Conservation (phyloP, 2,888 invertebrate genomes). For the Parnassius smintheus region DNA sequence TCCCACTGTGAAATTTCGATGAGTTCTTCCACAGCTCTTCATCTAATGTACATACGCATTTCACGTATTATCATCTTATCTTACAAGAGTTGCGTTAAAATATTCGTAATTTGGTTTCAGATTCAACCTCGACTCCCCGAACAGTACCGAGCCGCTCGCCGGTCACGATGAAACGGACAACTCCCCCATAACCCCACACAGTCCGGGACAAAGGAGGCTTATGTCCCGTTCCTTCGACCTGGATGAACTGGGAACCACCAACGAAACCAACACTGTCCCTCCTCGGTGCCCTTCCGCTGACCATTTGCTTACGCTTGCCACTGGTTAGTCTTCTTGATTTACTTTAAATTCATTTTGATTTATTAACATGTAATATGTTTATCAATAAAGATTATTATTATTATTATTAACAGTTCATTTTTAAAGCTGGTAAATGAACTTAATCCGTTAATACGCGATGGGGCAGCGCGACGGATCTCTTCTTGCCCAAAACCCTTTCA, state of each 20-base stretch:
- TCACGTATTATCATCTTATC: too few species aligned
- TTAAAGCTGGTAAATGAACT: too few species aligned
- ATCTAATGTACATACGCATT: too few species aligned
- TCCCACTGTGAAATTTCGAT: too few species aligned
- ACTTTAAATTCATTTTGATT: not conserved
- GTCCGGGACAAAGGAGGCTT: conserved; percentile 53
- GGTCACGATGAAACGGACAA: conserved; percentile 59
- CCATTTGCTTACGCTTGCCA: conserved; percentile 56
- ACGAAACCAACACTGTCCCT: conserved; percentile 46
- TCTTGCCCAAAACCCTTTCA: too few species aligned
- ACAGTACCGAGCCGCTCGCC: conserved; percentile 42
- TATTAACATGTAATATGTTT: too few species aligned
- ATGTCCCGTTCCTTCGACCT: conserved; percentile 69
- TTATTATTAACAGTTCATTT: too few species aligned
- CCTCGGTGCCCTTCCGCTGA: conserved; percentile 71
- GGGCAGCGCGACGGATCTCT: too few species aligned
- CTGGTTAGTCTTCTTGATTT: conserved; percentile 40
- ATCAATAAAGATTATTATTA: too few species aligned
- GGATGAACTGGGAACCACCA: conserved; percentile 54
- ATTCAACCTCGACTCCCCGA: conserved; percentile 69
- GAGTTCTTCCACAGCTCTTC: too few species aligned
- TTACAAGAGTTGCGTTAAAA: not conserved
- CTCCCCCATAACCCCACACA: conserved; percentile 44
- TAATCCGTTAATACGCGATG: too few species aligned
- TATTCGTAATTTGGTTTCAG: conserved; percentile 38